Percentiles rank a stretch among this genome's conserved stretches.
Conservation (phyloP, 2,888 invertebrate genomes). For the Leptinotarsa tumamoca region DNA sequence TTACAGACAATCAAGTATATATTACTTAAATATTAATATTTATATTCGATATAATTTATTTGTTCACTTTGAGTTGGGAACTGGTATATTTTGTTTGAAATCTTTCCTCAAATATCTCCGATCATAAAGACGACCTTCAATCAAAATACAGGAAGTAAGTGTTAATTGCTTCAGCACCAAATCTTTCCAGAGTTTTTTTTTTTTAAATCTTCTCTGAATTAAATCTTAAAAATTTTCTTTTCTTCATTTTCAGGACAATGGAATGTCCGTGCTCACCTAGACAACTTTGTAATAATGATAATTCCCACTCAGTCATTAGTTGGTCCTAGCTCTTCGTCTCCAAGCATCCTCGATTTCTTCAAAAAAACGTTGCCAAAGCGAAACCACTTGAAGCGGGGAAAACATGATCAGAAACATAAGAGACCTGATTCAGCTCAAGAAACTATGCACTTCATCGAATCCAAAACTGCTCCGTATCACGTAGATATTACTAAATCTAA, state of each 20-base stretch:
- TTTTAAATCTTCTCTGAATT: too few species aligned
- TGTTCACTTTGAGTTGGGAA: too few species aligned
- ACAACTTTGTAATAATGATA: slow-evolving; percentile 80
- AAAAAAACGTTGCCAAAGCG: slow-evolving; percentile 56
- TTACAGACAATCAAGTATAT: too few species aligned
- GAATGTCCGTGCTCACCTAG: slow-evolving; percentile 78
- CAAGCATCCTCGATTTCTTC: slow-evolving; percentile 58
- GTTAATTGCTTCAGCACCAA: not conserved
- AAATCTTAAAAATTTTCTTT: not conserved
- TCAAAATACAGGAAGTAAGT: too few species aligned
- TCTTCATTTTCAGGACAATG: slow-evolving; percentile 59
- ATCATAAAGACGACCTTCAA: too few species aligned
- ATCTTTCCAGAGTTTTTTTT: too few species aligned
- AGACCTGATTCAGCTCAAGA: slow-evolving; percentile 44
- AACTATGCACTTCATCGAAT: slow-evolving; percentile 74
- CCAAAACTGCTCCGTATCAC: slow-evolving; percentile 75
- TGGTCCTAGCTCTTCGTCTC: slow-evolving; percentile 33
- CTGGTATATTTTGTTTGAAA: too few species aligned
- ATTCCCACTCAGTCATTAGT: slow-evolving; percentile 51
- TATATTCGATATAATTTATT: too few species aligned
- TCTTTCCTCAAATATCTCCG: too few species aligned
- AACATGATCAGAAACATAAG: slow-evolving; percentile 46
- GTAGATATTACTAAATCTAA: slow-evolving; percentile 71
- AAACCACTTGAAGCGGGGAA: slow-evolving; percentile 39
- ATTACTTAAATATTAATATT: too few species aligned